phyloP scores from a whole-genome alignment of 2,888 invertebrate species.

The Merodon equestris region DNA sequence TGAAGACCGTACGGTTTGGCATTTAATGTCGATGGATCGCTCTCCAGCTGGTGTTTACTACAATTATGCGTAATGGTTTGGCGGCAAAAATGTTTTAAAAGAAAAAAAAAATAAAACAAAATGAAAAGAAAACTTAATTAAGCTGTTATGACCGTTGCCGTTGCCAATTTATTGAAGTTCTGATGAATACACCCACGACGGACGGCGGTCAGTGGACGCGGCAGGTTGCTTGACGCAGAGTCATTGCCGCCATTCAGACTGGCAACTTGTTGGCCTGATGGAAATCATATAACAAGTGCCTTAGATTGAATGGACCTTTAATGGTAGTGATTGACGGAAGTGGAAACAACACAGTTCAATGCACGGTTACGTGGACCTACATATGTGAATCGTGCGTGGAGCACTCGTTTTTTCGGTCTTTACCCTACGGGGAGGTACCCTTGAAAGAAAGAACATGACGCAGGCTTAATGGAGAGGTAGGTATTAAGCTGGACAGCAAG shows the following conservation, averaged over 20 bases:
- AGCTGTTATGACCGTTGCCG: constrained; percentile 39
- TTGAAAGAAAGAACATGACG: too few relatives aligned
- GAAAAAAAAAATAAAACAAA: too few relatives aligned
- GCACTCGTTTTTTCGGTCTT: too few relatives aligned
- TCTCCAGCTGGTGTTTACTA: not conserved
- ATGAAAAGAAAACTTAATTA: constrained; percentile 41
- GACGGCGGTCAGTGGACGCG: constrained; percentile 43
- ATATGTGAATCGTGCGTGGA: too few relatives aligned
- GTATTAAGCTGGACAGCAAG: too few relatives aligned
- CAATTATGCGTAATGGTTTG: constrained; percentile 45
- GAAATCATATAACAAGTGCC: not conserved
- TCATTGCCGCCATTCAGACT: too few relatives aligned
- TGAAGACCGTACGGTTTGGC: constrained; percentile 4
- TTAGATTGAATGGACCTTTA: not conserved
- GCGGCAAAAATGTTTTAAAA: constrained; percentile 14
- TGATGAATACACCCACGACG: constrained; percentile 26
- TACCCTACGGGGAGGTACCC: too few relatives aligned
- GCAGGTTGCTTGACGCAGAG: not conserved
- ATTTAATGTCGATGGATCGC: not conserved
- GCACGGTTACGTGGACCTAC: too few relatives aligned
- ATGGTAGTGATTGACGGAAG: not conserved
- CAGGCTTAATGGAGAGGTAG: too few relatives aligned
- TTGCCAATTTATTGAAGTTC: constrained; percentile 12
- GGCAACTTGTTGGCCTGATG: not conserved
- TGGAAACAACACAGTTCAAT: not conserved